A percentile compares a stretch with the other conserved stretches of the same genome.
phyloP scores from a whole-genome alignment of 2,113 vertebrate genomes.

The Eubucco bourcierii region DNA sequence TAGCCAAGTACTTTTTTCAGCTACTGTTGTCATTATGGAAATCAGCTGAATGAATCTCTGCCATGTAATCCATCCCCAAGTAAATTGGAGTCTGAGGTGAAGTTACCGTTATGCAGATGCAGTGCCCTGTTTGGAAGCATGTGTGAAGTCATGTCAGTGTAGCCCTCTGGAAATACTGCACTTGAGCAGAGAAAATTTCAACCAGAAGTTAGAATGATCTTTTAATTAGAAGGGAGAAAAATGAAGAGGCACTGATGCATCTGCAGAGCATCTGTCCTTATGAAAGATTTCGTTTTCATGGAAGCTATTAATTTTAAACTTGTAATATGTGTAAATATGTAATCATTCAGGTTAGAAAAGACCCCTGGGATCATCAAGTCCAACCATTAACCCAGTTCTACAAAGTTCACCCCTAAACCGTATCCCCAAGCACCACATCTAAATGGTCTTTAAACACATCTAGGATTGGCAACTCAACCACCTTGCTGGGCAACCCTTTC shows the following conservation, averaged over 20 bases:
- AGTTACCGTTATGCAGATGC: background rate
- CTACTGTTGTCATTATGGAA: conserved; percentile 37
- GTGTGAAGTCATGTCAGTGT: background rate
- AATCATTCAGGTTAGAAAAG: no score
- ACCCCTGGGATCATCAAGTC: no score
- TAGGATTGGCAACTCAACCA: no score
- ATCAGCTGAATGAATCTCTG: conserved; percentile 13
- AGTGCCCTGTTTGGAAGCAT: fast-evolving
- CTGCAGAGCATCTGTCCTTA: conserved; percentile 18
- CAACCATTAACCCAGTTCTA: no score
- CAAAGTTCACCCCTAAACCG: no score
- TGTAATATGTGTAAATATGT: background rate
- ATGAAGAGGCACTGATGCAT: background rate
- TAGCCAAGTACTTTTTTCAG: background rate
- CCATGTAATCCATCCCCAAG: background rate
- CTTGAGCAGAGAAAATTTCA: background rate
- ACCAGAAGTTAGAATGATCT: background rate
- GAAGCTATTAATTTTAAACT: conserved; percentile 9
- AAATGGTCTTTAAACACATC: no score
- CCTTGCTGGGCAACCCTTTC: no score
- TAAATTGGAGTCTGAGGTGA: background rate
- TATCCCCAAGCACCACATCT: no score
- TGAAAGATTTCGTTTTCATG: background rate
- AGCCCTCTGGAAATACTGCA: background rate
- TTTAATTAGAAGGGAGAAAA: conserved; percentile 24